Evolutionary conservation across 2,888 invertebrate species (phyloP), one percentile per base, ranked within the genome.

Genomic region (Dyspetes luteomarginatus): DNA sequence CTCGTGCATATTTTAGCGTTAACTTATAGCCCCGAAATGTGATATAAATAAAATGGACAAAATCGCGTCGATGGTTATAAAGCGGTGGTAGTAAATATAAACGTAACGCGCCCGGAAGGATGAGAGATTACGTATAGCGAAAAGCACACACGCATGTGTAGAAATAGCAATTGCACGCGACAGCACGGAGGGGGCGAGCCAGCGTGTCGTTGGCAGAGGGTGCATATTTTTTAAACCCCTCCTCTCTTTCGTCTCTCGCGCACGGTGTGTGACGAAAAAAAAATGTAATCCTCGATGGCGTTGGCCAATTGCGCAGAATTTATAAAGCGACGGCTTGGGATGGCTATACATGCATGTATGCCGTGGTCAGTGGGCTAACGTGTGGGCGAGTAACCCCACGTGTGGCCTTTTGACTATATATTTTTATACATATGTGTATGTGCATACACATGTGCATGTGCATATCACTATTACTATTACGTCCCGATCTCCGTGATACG

Each of bases 281-380:
- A 81, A 82, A 75, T 50, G 69, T 78, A 83, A 84, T 84, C 81
- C 81, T 78, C 82, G 78, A 78, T 83, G 72, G 85, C 79, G 71
- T 80, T 72, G 78, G 85, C 83, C 86, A 86, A 88, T 89, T 87
- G 85, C 83, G 78, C 74, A 81, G 82, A 88, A 88, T 89, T 89
- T 89, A 88, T 87, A 88, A 84, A 85, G 80, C 82, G 62, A 74
- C 78, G 77, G 77, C 73, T 81, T 72, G 73, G 64, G 60, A n/a
- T n/a, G n/a, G n/a, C n/a, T n/a, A n/a, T n/a, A n/a, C n/a, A n/a
- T n/a, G n/a, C n/a, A n/a, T 50, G 64, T 73, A 55, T 45, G 45
- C 55, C 71, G 65, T 48, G 67, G 56, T 72, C 50, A 30, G 45
- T 58, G 60, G 52, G 55, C 71, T 60, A 76, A 67, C 52, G 72